These are phyloP conservation scores for Drosophila kanapiae DNA, from an alignment of 1,140 invertebrate species.

Conservation along the genomic window DNA sequence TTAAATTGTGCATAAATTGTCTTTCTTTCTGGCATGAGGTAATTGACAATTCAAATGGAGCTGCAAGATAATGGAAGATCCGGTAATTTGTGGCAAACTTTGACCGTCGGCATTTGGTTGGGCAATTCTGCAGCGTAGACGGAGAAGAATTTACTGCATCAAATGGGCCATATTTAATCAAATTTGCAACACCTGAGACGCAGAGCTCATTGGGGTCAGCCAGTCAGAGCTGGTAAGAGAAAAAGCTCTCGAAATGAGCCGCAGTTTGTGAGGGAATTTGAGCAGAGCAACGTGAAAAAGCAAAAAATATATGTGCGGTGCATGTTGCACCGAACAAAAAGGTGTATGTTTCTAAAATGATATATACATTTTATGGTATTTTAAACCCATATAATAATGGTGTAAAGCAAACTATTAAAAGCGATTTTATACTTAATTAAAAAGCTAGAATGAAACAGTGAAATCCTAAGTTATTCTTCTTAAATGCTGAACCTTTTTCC, in stretches of 20 bases:
- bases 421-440: neutral
- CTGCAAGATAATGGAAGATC: neutral
- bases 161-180: conserved; percentile 25
- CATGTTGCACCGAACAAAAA: conserved; percentile 7
- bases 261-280: conserved; percentile 11
- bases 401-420: neutral
- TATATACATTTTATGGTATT: neutral
- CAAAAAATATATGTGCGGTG: neutral
- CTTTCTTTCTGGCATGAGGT: conserved; percentile 12
- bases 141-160: neutral
- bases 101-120: conserved; percentile 4
- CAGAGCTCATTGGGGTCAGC: conserved; percentile 61
- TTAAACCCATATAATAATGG: too few species aligned
- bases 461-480: neutral
- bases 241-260: conserved; percentile 33
- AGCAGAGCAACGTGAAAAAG: neutral
- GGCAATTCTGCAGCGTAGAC: neutral
- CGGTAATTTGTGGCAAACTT: conserved; percentile 10
- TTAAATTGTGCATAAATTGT: conserved; percentile 19
- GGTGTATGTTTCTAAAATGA: neutral
- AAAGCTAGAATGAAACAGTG: too few species aligned
- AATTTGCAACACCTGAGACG: conserved; percentile 47
- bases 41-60: conserved; percentile 18
- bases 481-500: neutral
- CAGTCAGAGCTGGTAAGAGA: conserved; percentile 18